A percentile compares a stretch with the other conserved stretches of the same genome.
Evolutionary conservation across 1,140 invertebrate genomes (phyloP).

Genomic region (Monochamus saltuarius): DNA sequence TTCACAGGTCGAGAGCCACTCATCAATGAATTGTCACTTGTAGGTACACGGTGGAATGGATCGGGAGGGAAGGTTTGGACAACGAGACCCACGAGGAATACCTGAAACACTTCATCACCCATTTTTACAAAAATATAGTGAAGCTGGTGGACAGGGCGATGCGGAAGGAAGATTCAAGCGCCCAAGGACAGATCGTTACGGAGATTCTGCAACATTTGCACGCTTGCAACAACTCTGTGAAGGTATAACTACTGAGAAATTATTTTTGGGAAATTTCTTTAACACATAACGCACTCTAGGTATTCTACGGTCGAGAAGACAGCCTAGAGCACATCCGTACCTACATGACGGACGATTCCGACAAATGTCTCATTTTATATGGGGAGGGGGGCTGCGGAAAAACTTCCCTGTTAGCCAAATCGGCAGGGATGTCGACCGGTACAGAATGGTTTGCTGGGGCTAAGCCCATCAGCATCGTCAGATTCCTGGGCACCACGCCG

Average conservation of each 20-base stretch:
- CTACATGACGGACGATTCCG: slow-evolving; percentile 83
- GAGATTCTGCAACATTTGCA: slow-evolving; percentile 97
- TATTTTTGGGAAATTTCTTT: slow-evolving; percentile 4
- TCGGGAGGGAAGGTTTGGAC: slow-evolving; percentile 91
- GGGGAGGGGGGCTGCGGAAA: slow-evolving; percentile 96
- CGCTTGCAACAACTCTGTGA: slow-evolving; percentile 94
- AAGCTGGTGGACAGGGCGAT: slow-evolving; percentile 91
- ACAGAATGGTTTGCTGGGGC: slow-evolving; percentile 71
- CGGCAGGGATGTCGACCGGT: slow-evolving; percentile 73
- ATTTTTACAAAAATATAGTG: slow-evolving; percentile 93
- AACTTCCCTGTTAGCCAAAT: slow-evolving; percentile 92
- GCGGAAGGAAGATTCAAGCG: slow-evolving; percentile 92
- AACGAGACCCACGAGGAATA: slow-evolving; percentile 92
- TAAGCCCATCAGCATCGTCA: slow-evolving; percentile 82
- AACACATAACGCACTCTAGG: slow-evolving; percentile 51
- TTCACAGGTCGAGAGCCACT: not conserved
- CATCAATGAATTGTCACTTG: slow-evolving; percentile 20
- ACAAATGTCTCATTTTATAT: slow-evolving; percentile 90
- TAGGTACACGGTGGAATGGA: slow-evolving; percentile 96
- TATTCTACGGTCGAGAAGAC: slow-evolving; percentile 92
- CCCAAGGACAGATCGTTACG: slow-evolving; percentile 90
- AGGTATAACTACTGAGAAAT: slow-evolving; percentile 52
- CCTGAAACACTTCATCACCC: slow-evolving; percentile 90
- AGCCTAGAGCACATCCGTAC: slow-evolving; percentile 78
- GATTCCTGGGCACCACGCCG: slow-evolving; percentile 95